Conservation (phyloP, 2,888 invertebrate genomes). For the Hirtodrosophila alboralis region DNA sequence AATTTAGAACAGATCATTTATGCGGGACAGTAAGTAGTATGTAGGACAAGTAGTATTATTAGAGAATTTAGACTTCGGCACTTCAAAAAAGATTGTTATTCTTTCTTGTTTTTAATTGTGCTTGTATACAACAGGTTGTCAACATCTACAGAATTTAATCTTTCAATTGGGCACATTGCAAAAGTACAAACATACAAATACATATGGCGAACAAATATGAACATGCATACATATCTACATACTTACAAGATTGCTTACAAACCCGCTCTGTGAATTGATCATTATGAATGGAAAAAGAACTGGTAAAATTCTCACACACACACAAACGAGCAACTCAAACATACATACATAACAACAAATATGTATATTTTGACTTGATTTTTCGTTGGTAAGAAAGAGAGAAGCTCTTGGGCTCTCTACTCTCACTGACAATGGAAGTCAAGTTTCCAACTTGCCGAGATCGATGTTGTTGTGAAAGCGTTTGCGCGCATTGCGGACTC, state of each 20-base stretch:
- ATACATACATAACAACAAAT: not conserved
- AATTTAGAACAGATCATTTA: no score
- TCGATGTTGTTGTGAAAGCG: conserved; percentile 60
- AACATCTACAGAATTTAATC: conserved; percentile 4
- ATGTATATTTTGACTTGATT: conserved; percentile 9
- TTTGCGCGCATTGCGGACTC: conserved; percentile 42
- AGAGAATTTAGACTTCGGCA: not conserved
- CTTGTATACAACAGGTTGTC: not conserved
- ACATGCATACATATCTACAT: conserved; percentile 3
- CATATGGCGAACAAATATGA: conserved; percentile 1
- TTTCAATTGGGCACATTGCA: conserved; percentile 4
- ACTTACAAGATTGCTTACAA: conserved; percentile 17
- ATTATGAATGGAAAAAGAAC: conserved; percentile 56
- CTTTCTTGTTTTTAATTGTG: not conserved
- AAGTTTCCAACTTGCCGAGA: conserved; percentile 41
- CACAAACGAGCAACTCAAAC: conserved; percentile 1
- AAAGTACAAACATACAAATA: conserved; percentile 6
- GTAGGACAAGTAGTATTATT: not conserved
- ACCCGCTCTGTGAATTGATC: conserved; percentile 25
- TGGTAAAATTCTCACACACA: conserved; percentile 47
- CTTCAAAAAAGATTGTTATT: not conserved
- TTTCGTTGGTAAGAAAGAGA: conserved; percentile 19
- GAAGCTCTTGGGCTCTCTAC: conserved; percentile 37
- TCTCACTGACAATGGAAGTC: conserved; percentile 48
- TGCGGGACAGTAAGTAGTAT: no score